Conservation (phyloP, 2,888 invertebrate species). For the Cordylochernes scorpioides region DNA sequence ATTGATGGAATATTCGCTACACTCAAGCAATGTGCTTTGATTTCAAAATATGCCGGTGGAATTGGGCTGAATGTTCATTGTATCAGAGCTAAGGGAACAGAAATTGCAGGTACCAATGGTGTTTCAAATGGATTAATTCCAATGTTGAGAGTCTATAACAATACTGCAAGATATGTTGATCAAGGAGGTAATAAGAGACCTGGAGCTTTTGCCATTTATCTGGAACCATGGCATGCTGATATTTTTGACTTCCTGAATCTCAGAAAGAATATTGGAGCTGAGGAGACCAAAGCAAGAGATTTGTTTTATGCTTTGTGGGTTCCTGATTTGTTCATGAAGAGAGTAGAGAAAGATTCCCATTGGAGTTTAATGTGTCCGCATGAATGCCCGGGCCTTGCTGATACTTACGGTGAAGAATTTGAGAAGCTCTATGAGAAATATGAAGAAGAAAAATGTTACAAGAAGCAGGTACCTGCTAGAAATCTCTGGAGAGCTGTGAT, state of each 20-base stretch:
- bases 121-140: constrained; percentile 83
- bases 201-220: constrained; percentile 85
- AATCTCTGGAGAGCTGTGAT: constrained; percentile 77
- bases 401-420: constrained; percentile 84
- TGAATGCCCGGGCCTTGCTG: constrained; percentile 60
- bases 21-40: constrained; percentile 66
- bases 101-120: constrained; percentile 80
- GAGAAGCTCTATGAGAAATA: constrained; percentile 58
- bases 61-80: constrained; percentile 89
- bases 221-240: constrained; percentile 97
- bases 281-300: constrained; percentile 75
- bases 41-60: constrained; percentile 89
- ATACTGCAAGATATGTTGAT: constrained; percentile 83
- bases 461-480: constrained; percentile 42
- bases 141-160: constrained; percentile 79
- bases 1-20: constrained; percentile 85
- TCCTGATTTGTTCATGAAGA: constrained; percentile 88
- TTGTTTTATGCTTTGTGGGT: constrained; percentile 92
- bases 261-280: constrained; percentile 71
- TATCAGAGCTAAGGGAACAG: constrained; percentile 67
- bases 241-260: constrained; percentile 78
- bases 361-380: constrained; percentile 97
- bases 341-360: constrained; percentile 48
- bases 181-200: constrained; percentile 90
- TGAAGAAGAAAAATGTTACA: constrained; percentile 45